Base-by-base conservation (phyloP, 2,888 invertebrate genomes). In the Caenorhabditis uteleia region DNA sequence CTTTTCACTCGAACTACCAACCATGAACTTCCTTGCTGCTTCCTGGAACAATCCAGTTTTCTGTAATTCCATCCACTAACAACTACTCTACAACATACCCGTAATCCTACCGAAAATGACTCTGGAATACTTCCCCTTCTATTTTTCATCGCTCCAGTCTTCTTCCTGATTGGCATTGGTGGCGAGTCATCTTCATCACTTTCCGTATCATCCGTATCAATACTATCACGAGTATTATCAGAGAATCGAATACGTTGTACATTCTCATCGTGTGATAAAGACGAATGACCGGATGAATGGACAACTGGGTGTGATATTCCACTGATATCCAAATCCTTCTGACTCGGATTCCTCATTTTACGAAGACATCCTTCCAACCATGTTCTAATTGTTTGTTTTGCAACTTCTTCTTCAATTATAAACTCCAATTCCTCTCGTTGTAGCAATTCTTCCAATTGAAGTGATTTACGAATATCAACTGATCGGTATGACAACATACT, bases 361-460 rank as follows among this genome's bases (percentile, higher is more conserved):
- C 95, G 93, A 50, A 98, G 88, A 83, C 97, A 98, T 26, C 92
- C 93, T 85, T 98, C 97, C 56, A 98, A 88, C 97, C 98, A 98
- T 21, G 93, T 93, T 79, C 95, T 88, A 75, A 99, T 99, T 0
- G 98, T 99, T 86, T 95, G 95, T 84, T 99, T 98, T 34, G 98
- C 98, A 2, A 73, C 75, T 47, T 75, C 73, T 47, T 99, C 98
- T 85, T 98, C 98, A 53, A 99, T 97, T 44, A 97, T 90, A 83
- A 94, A 97, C 85, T 99, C 98, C 78, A 99, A 91, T 85, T 99
- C 98, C 85, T 99, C 97, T 67, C 98, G 88, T 7, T 95, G 95
- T 62, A 99, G 85, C 53, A 99, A 86, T 85, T 99, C 98, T 84
- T 99, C 98, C 83, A 99, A 87, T 85, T 99, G 98, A 34, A 99